A percentile compares a stretch with the other conserved stretches of the same genome.
Conservation (phyloP, 92 coral and sea anemone species). For the Phenganax subtilis region DNA sequence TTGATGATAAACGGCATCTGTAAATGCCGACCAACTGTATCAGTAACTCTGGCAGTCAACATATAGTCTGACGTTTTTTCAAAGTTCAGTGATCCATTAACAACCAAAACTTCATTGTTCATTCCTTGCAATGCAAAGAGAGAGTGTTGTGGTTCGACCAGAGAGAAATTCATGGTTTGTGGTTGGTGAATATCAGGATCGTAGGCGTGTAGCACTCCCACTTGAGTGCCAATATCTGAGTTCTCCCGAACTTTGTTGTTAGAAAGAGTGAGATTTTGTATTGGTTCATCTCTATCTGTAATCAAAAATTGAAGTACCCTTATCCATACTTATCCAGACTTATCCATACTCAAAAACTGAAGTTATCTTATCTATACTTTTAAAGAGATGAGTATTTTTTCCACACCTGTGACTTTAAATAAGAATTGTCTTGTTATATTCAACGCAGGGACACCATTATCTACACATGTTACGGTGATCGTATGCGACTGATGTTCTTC, state of each 20-base stretch:
- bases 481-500: slow-evolving; percentile 49
- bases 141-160: slow-evolving; percentile 53
- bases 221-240: slow-evolving; percentile 54
- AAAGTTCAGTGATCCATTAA: slow-evolving; percentile 61
- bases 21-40: slow-evolving; percentile 55
- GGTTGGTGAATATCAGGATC: slow-evolving; percentile 65
- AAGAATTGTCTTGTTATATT: slow-evolving; percentile 45
- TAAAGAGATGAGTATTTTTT: not conserved
- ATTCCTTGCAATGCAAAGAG: slow-evolving; percentile 65
- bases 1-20: slow-evolving; percentile 59
- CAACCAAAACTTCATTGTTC: slow-evolving; percentile 43
- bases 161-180: slow-evolving; percentile 54
- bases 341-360: no score
- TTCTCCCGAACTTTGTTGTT: slow-evolving; percentile 62
- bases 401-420: slow-evolving; percentile 63
- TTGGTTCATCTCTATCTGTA: slow-evolving; percentile 79
- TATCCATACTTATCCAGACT: no score
- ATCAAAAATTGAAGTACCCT: not conserved
- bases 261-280: slow-evolving; percentile 61
- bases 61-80: slow-evolving; percentile 53
- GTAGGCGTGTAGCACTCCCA: slow-evolving; percentile 65
- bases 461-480: slow-evolving; percentile 65
- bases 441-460: slow-evolving; percentile 64
- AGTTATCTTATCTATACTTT: no score
- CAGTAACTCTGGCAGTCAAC: slow-evolving; percentile 61